Conservation (phyloP, 2,888 invertebrate genomes). For the Corbicula japonica region DNA sequence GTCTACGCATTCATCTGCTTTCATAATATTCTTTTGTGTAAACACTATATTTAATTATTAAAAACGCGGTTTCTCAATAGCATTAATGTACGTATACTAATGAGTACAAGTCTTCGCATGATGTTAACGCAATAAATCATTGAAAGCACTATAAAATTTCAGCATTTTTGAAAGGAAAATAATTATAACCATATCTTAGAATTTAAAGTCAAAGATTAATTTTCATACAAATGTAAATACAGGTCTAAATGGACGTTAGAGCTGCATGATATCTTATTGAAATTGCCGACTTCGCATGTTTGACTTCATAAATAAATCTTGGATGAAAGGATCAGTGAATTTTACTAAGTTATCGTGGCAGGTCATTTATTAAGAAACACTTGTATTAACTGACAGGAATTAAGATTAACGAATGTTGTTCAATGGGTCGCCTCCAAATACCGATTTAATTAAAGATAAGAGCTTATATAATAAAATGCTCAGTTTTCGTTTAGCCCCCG, state of each 20-base stretch:
- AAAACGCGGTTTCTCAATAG: not conserved
- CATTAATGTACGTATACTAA: not conserved
- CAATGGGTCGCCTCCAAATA: too few species aligned
- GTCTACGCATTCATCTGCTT: not conserved
- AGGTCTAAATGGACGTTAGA: not conserved
- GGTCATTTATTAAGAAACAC: conserved; percentile 5
- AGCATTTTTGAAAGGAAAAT: not conserved
- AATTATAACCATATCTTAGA: conserved; percentile 10
- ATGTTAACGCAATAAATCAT: conserved; percentile 1
- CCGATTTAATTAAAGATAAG: too few species aligned
- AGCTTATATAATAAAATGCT: too few species aligned
- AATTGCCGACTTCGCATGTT: not conserved
- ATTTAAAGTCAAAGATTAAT: not conserved
- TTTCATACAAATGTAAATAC: conserved; percentile 13
- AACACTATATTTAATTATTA: not conserved
- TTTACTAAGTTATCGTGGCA: conserved; percentile 22
- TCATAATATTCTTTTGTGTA: not conserved
- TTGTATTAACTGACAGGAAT: not conserved
- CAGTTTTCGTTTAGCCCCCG: too few species aligned
- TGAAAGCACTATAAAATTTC: not conserved
- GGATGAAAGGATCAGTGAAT: not conserved
- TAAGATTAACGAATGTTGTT: too few species aligned
- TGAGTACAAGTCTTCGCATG: not conserved
- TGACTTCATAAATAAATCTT: not conserved
- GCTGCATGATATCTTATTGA: not conserved